These are phyloP conservation scores for Pseudochirops corinnae DNA, from an alignment of 2,797 vertebrate genomes.

Conservation along the genomic window DNA sequence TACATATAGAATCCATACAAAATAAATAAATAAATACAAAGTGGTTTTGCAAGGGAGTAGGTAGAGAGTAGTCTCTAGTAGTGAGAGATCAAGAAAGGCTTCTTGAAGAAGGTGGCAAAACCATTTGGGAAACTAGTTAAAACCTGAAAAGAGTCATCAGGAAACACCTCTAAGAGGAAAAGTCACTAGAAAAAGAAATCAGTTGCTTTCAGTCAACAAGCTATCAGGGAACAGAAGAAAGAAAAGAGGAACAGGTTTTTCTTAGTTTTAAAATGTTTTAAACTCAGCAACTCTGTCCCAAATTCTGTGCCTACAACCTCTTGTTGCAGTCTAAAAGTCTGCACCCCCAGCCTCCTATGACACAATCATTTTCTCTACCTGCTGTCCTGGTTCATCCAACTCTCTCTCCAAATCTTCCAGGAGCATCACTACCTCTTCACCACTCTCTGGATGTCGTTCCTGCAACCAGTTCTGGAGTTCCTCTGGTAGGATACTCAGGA, in stretches of 20 bases:
- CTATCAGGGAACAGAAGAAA: not conserved
- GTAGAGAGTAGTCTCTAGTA: not conserved
- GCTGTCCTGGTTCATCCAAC: not conserved
- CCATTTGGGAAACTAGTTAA: not conserved
- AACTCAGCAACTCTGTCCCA: not conserved
- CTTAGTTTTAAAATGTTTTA: not conserved
- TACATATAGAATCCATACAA: not conserved
- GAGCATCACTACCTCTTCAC: not conserved
- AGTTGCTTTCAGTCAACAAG: not conserved
- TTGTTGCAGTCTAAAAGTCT: not conserved
- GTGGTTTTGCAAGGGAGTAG: not conserved
- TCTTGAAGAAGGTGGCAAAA: not conserved
- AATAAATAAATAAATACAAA: not conserved
- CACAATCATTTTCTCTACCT: not conserved
- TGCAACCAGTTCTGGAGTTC: not conserved
- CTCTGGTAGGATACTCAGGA: slow-evolving; percentile 1
- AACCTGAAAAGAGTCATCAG: not conserved
- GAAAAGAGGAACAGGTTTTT: not conserved
- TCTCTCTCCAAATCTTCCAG: slow-evolving; percentile 3
- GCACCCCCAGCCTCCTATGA: not conserved
- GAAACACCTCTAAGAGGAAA: not conserved
- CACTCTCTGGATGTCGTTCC: not conserved
- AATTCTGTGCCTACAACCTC: not conserved
- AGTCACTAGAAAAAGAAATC: not conserved
- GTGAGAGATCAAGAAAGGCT: not conserved